Conservation (phyloP, 2,113 vertebrate genomes). For the Lichenostomus cassidix region DNA sequence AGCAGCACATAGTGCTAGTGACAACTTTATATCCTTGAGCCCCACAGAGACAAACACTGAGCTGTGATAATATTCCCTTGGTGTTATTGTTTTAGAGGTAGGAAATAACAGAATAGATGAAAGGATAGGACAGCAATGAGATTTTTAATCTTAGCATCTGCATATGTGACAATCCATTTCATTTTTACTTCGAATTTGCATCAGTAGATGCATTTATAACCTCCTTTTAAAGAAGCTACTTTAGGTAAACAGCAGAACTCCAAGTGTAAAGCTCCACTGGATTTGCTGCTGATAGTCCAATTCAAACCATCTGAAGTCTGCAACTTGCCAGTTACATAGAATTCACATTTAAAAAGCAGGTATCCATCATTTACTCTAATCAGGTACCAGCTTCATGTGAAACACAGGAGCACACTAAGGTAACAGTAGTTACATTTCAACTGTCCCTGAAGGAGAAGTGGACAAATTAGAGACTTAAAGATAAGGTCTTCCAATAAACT, state of each 20-base stretch:
- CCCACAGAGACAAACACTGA: neutral
- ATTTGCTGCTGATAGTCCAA: neutral
- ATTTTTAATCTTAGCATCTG: neutral
- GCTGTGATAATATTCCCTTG: neutral
- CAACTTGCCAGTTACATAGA: neutral
- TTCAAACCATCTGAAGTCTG: neutral
- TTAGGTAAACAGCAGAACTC: neutral
- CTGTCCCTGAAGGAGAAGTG: neutral
- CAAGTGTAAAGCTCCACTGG: neutral
- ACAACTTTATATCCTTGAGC: neutral
- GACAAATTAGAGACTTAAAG: neutral
- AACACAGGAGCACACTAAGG: neutral
- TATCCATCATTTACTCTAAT: rapidly evolving
- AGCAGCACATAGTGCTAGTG: neutral
- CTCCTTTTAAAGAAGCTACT: neutral
- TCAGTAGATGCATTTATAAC: neutral
- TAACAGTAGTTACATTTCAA: neutral
- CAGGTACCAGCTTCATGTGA: neutral
- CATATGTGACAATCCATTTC: neutral
- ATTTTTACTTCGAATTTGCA: neutral
- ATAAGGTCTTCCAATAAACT: neutral
- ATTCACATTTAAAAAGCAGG: neutral
- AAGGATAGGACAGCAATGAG: neutral
- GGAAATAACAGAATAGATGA: neutral
- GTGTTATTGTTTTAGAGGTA: neutral